Evolutionary conservation across 64 coral and sea anemone species (phyloP), one percentile per base, ranked within the genome.

Genomic region (Trachythela sp.): DNA sequence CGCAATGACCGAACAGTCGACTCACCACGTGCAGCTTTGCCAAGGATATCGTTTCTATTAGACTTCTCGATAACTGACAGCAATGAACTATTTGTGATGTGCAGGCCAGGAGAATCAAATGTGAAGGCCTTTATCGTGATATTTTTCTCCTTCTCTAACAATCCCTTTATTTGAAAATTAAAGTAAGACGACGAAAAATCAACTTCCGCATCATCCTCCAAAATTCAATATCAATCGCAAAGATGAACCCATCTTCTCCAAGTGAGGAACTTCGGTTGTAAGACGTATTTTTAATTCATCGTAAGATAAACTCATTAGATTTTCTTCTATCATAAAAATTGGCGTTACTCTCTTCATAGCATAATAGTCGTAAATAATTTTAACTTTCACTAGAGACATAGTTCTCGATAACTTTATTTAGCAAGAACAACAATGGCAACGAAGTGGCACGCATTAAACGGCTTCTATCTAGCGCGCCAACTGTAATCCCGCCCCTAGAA

Each of bases 201-300:
- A 64, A 64, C 56, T 64, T 64, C 56, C 26, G 24, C 1, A n/a
- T 20, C 24, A 64, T 64, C 56, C 15, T 64, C 56, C 2, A 24
- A 64, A 64, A 64, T 64, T n/a, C n/a, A n/a, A n/a, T 64, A 64
- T 27, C 56, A 64, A 64, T 64, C 56, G 24, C 56, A 64, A 64
- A 64, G 56, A 64, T 64, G 56, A 26, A 64, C 2, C 56, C 13
- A n/a, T 0, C 56, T 64, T 64, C 56, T 64, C 56, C 24, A 64
- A 64, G 24, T 64, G 56, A 24, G 56, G 56, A 64, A 22, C 17
- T 26, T 64, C 20, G 56, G 56, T 64, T 64, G 18, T 64, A 20
- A 64, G 26, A 27, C 2, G 20, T 20, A 8, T 20, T 64, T 64
- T 64, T 1, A 64, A 64, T 64, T 64, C 15, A 64, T 64, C 24